Evolutionary conservation across 2,888 invertebrate species (phyloP).

Genomic region (Stenchaetothrips biformis): DNA sequence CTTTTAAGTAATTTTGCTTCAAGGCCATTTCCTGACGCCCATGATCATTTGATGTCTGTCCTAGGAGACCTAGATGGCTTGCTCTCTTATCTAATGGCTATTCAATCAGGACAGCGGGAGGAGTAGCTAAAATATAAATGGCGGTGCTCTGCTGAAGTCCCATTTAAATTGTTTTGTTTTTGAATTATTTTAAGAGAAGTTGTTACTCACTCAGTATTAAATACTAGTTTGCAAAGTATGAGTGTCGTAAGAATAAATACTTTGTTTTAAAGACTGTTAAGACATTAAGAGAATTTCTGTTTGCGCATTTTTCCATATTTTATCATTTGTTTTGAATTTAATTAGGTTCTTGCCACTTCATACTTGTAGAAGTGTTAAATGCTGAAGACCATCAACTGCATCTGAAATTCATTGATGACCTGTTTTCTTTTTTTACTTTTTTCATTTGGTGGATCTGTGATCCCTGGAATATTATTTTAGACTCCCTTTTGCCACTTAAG

Average conservation of each 20-base stretch:
- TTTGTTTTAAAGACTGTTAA: too few relatives aligned
- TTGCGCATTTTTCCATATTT: too few relatives aligned
- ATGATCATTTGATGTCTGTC: background rate
- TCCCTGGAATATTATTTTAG: too few relatives aligned
- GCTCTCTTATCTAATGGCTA: background rate
- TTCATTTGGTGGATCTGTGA: too few relatives aligned
- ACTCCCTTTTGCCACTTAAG: too few relatives aligned
- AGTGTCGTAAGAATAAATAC: background rate
- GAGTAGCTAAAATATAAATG: background rate
- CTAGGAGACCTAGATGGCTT: background rate
- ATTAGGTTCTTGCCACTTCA: too few relatives aligned
- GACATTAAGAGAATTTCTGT: too few relatives aligned
- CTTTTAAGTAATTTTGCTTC: background rate
- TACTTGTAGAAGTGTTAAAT: too few relatives aligned
- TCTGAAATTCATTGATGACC: too few relatives aligned
- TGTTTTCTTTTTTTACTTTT: too few relatives aligned
- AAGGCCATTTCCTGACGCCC: background rate
- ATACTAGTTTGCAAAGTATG: background rate
- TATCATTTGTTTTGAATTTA: too few relatives aligned
- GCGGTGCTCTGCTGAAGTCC: background rate
- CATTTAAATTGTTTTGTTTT: background rate
- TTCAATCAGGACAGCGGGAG: background rate
- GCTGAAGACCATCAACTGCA: too few relatives aligned
- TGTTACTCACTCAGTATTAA: background rate
- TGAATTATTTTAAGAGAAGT: background rate